phyloP scores from a whole-genome alignment of 2,797 vertebrate genomes.

The Thamnophis elegans region DNA sequence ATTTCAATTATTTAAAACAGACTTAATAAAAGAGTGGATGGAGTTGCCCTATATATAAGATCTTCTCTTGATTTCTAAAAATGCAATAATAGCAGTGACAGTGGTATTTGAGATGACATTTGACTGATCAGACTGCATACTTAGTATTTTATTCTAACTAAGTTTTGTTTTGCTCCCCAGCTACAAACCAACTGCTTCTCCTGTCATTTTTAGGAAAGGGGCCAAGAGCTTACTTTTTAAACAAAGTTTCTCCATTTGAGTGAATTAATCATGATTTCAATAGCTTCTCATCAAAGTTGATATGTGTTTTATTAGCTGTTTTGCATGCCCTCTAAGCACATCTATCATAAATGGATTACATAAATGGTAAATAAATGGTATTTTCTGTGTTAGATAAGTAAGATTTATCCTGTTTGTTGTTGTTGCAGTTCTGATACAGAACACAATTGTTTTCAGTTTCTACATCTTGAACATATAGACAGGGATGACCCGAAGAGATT shows the following conservation, averaged over 20 bases:
- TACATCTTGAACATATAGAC: not conserved
- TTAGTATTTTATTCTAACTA: not conserved
- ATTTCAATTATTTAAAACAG: not conserved
- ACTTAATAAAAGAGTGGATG: not conserved
- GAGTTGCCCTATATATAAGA: not conserved
- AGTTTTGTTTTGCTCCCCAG: not conserved
- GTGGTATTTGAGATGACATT: not conserved
- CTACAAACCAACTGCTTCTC: not conserved
- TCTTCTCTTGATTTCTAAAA: not conserved
- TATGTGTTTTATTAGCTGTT: not conserved
- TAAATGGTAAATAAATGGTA: too few species aligned
- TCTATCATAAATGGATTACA: not conserved
- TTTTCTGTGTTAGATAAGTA: not conserved
- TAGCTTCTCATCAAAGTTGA: not conserved
- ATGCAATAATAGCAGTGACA: not conserved
- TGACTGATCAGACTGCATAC: not conserved
- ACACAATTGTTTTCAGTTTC: not conserved
- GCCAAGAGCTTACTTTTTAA: not conserved
- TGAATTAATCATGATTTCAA: not conserved
- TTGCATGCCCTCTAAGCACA: not conserved
- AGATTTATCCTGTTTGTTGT: not conserved
- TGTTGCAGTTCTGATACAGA: not conserved
- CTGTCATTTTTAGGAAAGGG: not conserved
- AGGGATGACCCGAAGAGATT: not conserved
- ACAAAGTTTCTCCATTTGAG: not conserved